Evolutionary conservation across 2,888 invertebrate species (phyloP), one percentile per base, ranked within the genome.

Genomic region (Heteropelma amictum): DNA sequence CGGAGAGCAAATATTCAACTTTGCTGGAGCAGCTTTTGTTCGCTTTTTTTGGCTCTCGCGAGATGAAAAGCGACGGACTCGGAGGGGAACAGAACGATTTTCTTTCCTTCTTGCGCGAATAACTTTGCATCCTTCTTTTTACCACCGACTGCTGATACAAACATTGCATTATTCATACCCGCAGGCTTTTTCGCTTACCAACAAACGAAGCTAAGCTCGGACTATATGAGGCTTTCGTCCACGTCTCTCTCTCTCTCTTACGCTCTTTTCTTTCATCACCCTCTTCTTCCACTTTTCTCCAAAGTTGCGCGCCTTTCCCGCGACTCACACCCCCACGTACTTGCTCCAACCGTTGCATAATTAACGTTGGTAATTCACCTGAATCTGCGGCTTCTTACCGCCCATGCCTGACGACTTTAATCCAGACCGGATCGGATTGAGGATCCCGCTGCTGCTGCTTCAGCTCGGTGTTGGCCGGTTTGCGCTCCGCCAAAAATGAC

Each of bases 91-190:
- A 42, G 23, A 35, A 26, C 10, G 40, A 21, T 45, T 38, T 58
- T 65, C 64, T 45, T 68, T 42, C 23, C n/a, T n/a, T 21, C 19
- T 49, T 23, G 38, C 10, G 5, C 69, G 77, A 78, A 77, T 79
- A 75, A 72, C 75, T 78, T 64, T 72, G 72, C 73, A 56, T 75
- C 72, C 77, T 72, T 76, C 77, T 74, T 78, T 61, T 70, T 64
- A 53, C 72, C 72, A 69, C 70, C 70, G 77, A 71, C 53, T 79
- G 80, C 80, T 79, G 81, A 83, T 83, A 82, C 83, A 81, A 83
- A 82, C 80, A 80, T 79, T 83, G 81, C 80, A 82, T 84, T 82
- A 84, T 84, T 83, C 82, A 84, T 83, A 76, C 73, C 51, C 68
- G 7, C 68, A 58, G 63, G 67, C 77, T 30, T 51, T 40, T 45